phyloP scores from a whole-genome alignment of 1,140 invertebrate genomes.

The Paraescarpia echinospica region DNA sequence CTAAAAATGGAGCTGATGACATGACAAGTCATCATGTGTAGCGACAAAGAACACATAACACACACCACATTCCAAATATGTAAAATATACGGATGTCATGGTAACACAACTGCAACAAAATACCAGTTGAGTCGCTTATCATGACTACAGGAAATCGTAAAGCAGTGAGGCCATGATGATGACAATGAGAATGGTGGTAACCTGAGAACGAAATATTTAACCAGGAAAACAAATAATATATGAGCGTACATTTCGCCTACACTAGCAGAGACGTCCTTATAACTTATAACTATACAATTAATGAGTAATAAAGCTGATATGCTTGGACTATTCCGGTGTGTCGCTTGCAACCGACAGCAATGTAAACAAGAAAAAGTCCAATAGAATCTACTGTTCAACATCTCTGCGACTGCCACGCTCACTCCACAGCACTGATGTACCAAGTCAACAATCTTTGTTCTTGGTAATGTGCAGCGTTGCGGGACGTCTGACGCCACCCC shows the following conservation, averaged over 20 bases:
- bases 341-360: neutral
- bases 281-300: neutral
- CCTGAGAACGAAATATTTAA: neutral
- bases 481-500: neutral
- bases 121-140: neutral
- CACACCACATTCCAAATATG: neutral
- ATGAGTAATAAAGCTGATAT: neutral
- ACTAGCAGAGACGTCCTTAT: neutral
- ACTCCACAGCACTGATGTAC: constrained; percentile 20
- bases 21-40: no score
- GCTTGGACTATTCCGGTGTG: neutral
- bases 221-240: neutral
- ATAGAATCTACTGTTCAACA: neutral
- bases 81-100: neutral
- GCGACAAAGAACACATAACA: neutral
- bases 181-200: neutral
- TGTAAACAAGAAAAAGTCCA: constrained; percentile 6
- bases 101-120: neutral
- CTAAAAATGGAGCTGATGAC: no score
- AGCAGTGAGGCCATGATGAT: neutral
- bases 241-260: neutral
- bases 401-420: neutral
- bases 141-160: neutral
- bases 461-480: neutral
- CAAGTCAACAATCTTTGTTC: neutral